Evolutionary conservation across 2,888 invertebrate genomes (phyloP).

Genomic region (Leptopilina myrica): DNA sequence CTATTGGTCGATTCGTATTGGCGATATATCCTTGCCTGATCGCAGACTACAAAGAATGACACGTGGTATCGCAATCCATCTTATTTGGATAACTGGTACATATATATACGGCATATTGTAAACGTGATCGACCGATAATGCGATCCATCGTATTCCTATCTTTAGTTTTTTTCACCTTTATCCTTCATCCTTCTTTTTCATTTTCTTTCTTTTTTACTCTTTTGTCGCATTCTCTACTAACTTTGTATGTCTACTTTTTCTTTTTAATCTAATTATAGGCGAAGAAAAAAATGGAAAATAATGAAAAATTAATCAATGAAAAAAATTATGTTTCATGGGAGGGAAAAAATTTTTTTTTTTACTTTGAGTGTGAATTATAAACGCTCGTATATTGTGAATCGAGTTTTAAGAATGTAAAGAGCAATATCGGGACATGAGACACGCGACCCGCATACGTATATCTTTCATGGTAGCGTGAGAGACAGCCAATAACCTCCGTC

Average conservation of each 20-base stretch:
- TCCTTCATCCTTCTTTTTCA: constrained; percentile 26
- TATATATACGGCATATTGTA: constrained; percentile 48
- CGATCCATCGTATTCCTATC: constrained; percentile 44
- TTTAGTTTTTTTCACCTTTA: constrained; percentile 41
- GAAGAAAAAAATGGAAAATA: no score
- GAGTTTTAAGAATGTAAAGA: constrained; percentile 50
- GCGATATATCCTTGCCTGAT: constrained; percentile 45
- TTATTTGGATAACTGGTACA: constrained; percentile 56
- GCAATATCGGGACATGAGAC: constrained; percentile 67
- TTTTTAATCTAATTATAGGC: constrained; percentile 21
- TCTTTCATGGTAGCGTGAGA: constrained; percentile 59
- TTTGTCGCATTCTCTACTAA: constrained; percentile 39
- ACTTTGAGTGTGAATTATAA: constrained; percentile 50
- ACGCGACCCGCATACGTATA: constrained; percentile 64
- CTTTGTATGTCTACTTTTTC: constrained; percentile 37
- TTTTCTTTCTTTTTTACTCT: constrained; percentile 25
- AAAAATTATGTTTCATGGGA: no score
- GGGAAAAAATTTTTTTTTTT: no score
- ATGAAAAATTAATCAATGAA: constrained; percentile 20
- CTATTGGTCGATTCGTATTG: constrained; percentile 52
- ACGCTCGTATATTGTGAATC: constrained; percentile 57
- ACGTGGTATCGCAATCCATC: constrained; percentile 53
- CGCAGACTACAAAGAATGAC: constrained; percentile 46
- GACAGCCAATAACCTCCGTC: constrained; percentile 61
- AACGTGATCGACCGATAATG: constrained; percentile 55